A percentile compares a stretch with the other conserved stretches of the same genome.
These are phyloP conservation scores for Norana najaformis DNA, from an alignment of 2,888 invertebrate species.

Conservation along the genomic window DNA sequence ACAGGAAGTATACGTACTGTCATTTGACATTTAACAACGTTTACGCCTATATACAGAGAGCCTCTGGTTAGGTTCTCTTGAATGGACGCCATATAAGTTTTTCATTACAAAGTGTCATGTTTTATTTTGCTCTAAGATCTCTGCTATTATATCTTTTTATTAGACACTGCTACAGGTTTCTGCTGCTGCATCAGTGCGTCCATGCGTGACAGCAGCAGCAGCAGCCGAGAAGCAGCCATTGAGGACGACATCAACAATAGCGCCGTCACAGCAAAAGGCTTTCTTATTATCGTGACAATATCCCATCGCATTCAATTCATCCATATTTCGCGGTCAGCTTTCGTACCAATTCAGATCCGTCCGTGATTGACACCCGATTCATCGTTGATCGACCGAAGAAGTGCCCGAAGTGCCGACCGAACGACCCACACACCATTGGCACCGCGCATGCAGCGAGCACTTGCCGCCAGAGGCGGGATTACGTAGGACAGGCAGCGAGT, in stretches of 20 bases:
- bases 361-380: background rate
- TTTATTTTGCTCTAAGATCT: no score
- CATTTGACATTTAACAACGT: no score
- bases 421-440: background rate
- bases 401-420: background rate
- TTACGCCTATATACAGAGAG: no score
- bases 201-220: background rate
- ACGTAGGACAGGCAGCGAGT: background rate
- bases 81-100: no score
- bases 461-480: conserved; percentile 13
- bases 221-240: background rate
- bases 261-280: background rate
- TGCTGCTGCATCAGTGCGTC: no score
- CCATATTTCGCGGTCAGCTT: background rate
- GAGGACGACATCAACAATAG: background rate
- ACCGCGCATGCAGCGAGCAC: background rate
- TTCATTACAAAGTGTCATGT: no score
- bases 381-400: background rate
- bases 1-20: no score
- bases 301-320: background rate
- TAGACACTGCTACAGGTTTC: background rate
- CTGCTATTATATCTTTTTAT: no score
- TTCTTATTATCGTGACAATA: background rate
- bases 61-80: no score
- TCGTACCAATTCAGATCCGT: background rate